Base-by-base conservation (phyloP, 2,797 vertebrate species). In the Tympanoctomys barrerae region DNA sequence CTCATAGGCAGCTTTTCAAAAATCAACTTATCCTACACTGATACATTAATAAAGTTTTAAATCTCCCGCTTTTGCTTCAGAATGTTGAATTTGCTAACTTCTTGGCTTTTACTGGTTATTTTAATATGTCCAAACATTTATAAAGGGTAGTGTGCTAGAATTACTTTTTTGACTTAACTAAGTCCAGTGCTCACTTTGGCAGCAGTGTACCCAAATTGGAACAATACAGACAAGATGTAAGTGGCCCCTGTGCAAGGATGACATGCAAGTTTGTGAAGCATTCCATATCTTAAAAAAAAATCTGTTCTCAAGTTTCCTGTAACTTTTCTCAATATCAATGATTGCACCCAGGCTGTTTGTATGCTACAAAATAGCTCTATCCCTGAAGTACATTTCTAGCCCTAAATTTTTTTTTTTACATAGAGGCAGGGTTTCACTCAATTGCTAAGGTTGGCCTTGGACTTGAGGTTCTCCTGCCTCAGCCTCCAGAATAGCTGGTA, bases 291-390 rank as follows among this genome's bases (percentile, higher is more conserved):
- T 71, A 54, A 54, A 54, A 54, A 54, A 13, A 57, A 57, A 46
- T 81, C 54, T 96, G 5, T 86, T 88, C 24, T 86, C 31, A 91
- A 66, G 71, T 89, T 95, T 89, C 49, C 42, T 89, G 3, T 71
- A 85, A 64, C 42, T 91, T 75, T 26, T 73, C 26, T 46, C 24
- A 28, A 2, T 49, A 49, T 77, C 26, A 33, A 46, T 33, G 18
- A 79, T 54, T 54, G 77, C 54, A 79, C 49, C 28, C 18, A 79
- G 77, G 49, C 77, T 79, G 9, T 33, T 9, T 4, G 2, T 9
- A n/a, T 49, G 31, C 31, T 79, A 54, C 12, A 54, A 4, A 26
- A 52, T 14, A 54, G 31, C 49, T 33, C 3, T 79, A 54, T 6
- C 77, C 42, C 49, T 79, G 31, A 79, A 9, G 46, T 79, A n/a